phyloP scores from a whole-genome alignment of 2,113 vertebrate species.

The Trichechus manatus region DNA sequence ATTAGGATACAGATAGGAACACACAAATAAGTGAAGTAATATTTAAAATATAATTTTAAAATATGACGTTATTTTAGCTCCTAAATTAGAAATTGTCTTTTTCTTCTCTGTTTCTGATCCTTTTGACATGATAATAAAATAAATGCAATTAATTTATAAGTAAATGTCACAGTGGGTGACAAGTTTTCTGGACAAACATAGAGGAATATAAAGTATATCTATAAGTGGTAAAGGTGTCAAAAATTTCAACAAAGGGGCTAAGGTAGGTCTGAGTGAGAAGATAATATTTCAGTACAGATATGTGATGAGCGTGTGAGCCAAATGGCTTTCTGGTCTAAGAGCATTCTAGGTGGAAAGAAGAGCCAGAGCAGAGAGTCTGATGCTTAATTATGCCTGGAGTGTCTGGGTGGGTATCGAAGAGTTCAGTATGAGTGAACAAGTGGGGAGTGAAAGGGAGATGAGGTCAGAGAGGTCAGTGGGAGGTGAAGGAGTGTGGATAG shows the following conservation, averaged over 20 bases:
- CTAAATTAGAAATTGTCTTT: neutral
- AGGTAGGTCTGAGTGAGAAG: neutral
- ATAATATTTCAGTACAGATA: neutral
- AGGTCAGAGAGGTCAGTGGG: neutral
- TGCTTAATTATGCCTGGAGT: neutral
- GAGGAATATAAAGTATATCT: neutral
- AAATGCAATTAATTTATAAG: neutral
- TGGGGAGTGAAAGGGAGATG: neutral
- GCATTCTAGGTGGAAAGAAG: neutral
- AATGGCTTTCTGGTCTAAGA: neutral
- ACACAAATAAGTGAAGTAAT: neutral
- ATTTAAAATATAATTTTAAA: neutral
- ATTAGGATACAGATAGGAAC: neutral
- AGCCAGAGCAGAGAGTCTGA: neutral
- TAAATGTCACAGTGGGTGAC: neutral
- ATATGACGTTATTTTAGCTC: neutral
- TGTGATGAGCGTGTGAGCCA: neutral
- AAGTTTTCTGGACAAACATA: neutral
- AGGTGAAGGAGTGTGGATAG: neutral
- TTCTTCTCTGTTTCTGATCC: neutral
- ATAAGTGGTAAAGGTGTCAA: rapidly evolving
- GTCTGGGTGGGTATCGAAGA: neutral
- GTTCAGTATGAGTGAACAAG: neutral
- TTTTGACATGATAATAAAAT: neutral
- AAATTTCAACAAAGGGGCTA: neutral